A percentile compares a stretch with the other conserved stretches of the same genome.
These are phyloP conservation scores for Lycocerus yunnanus DNA, from an alignment of 2,888 invertebrate species.

Conservation along the genomic window DNA sequence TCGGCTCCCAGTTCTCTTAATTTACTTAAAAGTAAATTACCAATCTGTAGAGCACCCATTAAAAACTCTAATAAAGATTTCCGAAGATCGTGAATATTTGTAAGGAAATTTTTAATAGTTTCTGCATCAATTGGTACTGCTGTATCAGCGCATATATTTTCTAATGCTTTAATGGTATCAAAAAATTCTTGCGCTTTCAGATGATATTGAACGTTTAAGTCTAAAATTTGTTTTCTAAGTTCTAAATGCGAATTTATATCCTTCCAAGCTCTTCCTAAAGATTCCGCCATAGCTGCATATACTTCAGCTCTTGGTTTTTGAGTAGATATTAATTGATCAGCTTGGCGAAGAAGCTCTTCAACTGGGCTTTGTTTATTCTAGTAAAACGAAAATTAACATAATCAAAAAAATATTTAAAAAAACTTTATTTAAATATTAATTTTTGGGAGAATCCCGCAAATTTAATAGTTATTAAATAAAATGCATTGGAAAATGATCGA, in stretches of 20 bases:
- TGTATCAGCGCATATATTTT: constrained; percentile 69
- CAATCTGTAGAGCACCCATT: constrained; percentile 80
- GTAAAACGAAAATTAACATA: constrained; percentile 40
- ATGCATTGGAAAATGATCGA: no score
- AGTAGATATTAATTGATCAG: constrained; percentile 81
- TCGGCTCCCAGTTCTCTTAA: constrained; percentile 75
- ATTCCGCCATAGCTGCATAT: constrained; percentile 88
- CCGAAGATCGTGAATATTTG: constrained; percentile 72
- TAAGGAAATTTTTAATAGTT: constrained; percentile 70
- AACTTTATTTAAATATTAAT: not conserved
- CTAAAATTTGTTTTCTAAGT: constrained; percentile 74
- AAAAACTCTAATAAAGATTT: constrained; percentile 75
- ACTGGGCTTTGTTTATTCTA: constrained; percentile 89
- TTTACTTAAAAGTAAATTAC: constrained; percentile 74
- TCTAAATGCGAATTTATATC: constrained; percentile 81
- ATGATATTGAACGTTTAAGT: constrained; percentile 79
- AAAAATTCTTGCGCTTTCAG: constrained; percentile 71
- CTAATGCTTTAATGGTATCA: constrained; percentile 69
- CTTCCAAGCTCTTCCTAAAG: constrained; percentile 75
- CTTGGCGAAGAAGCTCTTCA: constrained; percentile 82
- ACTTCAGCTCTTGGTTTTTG: constrained; percentile 78
- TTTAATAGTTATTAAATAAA: no score
- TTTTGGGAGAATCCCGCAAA: not conserved
- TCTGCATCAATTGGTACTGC: constrained; percentile 74
- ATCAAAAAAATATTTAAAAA: not conserved